Conservation (phyloP, 2,888 invertebrate species). For the Acholoe squamosa region DNA sequence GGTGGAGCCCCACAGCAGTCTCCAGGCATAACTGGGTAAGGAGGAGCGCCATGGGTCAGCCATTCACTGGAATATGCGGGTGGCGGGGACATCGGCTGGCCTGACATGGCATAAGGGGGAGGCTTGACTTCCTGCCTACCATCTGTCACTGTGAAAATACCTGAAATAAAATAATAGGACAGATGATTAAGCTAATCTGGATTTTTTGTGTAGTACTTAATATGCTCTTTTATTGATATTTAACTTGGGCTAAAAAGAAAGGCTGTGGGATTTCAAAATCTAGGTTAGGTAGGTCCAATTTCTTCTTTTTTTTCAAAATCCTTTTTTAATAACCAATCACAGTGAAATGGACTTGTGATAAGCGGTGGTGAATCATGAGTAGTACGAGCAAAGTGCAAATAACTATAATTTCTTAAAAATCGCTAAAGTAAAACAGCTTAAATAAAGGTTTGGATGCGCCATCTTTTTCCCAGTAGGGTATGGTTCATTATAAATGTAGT, state of each 20-base stretch:
- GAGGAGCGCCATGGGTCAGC: not conserved
- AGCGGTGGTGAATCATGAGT: too few relatives aligned
- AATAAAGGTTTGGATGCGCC: too few relatives aligned
- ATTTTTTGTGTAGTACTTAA: not conserved
- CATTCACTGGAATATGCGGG: not conserved
- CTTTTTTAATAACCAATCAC: not conserved
- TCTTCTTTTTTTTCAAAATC: not conserved
- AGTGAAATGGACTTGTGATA: too few relatives aligned
- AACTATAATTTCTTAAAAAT: too few relatives aligned
- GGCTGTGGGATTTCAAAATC: too few relatives aligned
- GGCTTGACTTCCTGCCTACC: not conserved
- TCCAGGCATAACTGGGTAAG: not conserved
- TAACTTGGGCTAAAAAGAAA: not conserved
- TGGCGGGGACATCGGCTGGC: not conserved
- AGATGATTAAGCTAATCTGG: not conserved
- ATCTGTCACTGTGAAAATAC: not conserved
- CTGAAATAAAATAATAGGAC: not conserved
- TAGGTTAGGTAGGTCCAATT: not conserved
- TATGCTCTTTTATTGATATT: not conserved
- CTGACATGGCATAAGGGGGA: not conserved
- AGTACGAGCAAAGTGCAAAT: too few relatives aligned
- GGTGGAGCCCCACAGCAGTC: not conserved
- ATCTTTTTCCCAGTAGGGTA: too few relatives aligned
- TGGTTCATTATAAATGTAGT: too few relatives aligned
- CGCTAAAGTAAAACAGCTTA: too few relatives aligned